Conservation (phyloP, 2,797 vertebrate species). For the Streptopelia turtur region DNA sequence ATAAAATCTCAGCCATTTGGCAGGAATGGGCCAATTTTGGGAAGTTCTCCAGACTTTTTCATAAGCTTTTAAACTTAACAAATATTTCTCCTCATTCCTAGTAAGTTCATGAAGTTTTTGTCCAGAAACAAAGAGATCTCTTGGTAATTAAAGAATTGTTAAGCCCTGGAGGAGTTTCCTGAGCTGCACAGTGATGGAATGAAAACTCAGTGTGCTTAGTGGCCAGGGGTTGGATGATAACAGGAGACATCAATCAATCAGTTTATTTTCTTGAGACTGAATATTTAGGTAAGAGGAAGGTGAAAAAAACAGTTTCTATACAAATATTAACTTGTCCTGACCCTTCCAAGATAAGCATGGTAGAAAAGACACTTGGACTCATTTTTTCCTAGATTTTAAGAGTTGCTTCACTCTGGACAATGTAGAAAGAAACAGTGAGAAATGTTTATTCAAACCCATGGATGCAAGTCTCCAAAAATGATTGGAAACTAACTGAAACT, state of each 20-base stretch:
- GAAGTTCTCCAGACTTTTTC: conserved; percentile 3
- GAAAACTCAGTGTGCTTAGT: neutral
- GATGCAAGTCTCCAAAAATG: neutral
- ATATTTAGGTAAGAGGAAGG: neutral
- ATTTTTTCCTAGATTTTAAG: neutral
- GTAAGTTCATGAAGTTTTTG: neutral
- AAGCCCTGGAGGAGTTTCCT: conserved; percentile 2
- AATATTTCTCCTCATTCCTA: conserved; percentile 7
- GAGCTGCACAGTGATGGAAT: neutral
- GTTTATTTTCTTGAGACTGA: neutral
- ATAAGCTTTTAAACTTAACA: conserved; percentile 22
- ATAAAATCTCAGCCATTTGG: neutral
- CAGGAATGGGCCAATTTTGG: neutral
- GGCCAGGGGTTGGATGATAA: neutral
- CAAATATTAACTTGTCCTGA: neutral
- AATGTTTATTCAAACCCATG: neutral
- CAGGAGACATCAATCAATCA: neutral
- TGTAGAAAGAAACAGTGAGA: neutral
- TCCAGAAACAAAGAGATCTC: neutral
- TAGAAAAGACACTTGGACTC: neutral
- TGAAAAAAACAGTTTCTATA: neutral
- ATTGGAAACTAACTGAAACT: neutral
- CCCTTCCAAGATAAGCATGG: neutral
- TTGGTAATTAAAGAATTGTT: conserved; percentile 37
- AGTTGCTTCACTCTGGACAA: neutral